Evolutionary conservation across 2,888 invertebrate genomes (phyloP), one percentile per base, ranked within the genome.

Genomic region (Sminthurinus aureus): DNA sequence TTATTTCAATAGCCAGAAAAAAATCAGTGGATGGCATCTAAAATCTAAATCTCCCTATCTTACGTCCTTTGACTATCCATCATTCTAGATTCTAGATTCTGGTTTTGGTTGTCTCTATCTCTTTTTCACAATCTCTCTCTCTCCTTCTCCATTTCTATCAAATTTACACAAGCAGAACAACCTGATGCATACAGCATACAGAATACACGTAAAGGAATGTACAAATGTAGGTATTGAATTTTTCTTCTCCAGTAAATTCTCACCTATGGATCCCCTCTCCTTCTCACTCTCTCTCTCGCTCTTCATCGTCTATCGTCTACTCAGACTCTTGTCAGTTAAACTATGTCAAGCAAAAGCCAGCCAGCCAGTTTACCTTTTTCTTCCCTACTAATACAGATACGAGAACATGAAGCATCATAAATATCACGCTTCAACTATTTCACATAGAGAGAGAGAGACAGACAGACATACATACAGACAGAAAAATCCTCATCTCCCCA

Each of bases 211-310:
- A 9, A 58, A 58, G 58, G 18, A 58, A 58, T 58, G 58, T 58
- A 2, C 52, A 52, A 52, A 9, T 67, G 67, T 67, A 67, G 22
- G 64, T 74, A 26, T 4, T 24, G 26, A 11, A 20, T 58, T 58
- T 77, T 77, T 77, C 76, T 77, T 77, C 22, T 77, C 76, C 76
- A 77, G 76, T 77, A 77, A 77, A 58, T 77, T 67, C 71, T 26
- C 79, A 79, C 66, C 71, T 79, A n/a, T 77, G n/a, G n/a, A n/a
- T 50, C n/a, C 38, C 18, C 52, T 52, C 52, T 52, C 52, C 20
- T 64, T 64, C 78, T 24, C 20, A 20, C 52, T 78, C 78, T 52
- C 24, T 24, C 52, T 26, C 22, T n/a, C 64, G 13, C 24, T 64
- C 80, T 52, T 51, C 24, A 69, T 24, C 52, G 58, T 38, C 38